phyloP scores from a whole-genome alignment of 2,888 invertebrate species.

The Drosophila mettleri region DNA sequence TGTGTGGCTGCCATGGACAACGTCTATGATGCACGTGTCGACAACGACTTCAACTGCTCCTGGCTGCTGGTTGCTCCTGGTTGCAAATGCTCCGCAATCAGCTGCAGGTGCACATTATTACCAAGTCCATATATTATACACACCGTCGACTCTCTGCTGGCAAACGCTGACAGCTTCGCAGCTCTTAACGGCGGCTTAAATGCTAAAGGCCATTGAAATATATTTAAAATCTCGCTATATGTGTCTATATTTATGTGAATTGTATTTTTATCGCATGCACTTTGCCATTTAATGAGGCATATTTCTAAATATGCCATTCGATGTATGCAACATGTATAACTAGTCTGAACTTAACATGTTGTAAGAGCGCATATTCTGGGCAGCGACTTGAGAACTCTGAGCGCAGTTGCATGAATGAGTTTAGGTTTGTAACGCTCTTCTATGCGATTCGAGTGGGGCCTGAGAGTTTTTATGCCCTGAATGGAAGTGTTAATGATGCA shows the following conservation, averaged over 20 bases:
- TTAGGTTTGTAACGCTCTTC: neutral
- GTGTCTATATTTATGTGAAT: neutral
- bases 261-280: conserved; percentile 10
- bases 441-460: neutral
- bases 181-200: conserved; percentile 32
- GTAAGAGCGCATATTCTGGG: neutral
- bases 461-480: neutral
- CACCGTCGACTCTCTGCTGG: neutral
- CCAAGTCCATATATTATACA: conserved; percentile 52
- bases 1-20: conserved; percentile 49
- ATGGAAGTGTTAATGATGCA: conserved; percentile 9
- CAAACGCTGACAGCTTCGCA: conserved; percentile 28
- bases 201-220: conserved; percentile 6
- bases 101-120: conserved; percentile 59
- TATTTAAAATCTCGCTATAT: neutral
- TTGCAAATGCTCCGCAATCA: conserved; percentile 63
- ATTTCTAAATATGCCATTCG: neutral
- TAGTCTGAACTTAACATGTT: neutral
- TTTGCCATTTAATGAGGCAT: conserved; percentile 2
- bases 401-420: neutral
- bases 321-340: neutral
- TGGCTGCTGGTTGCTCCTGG: conserved; percentile 35
- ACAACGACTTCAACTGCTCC: conserved; percentile 16
- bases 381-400: neutral
- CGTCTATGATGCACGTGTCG: conserved; percentile 53